These are phyloP conservation scores for Sycobia sp. DNA, from an alignment of 1,140 invertebrate species.

Conservation along the genomic window DNA sequence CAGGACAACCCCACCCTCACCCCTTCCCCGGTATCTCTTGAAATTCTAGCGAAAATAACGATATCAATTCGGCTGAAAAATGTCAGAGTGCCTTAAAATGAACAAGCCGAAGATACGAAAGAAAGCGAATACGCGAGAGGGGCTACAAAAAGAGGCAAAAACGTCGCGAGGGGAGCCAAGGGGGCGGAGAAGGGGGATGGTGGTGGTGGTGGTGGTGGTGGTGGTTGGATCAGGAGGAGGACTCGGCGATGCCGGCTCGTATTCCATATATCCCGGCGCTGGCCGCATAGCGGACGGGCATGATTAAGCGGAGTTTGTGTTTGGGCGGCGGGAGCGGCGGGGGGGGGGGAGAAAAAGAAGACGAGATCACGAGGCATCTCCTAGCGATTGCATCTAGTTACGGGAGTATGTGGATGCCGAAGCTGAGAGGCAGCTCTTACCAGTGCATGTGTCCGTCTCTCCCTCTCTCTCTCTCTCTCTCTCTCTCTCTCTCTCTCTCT, in stretches of 20 bases:
- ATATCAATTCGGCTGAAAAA: conserved; percentile 2
- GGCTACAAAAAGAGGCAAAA: neutral
- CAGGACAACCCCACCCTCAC: no score
- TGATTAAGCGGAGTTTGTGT: conserved; percentile 58
- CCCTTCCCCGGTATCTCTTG: no score
- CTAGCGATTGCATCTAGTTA: conserved; percentile 57
- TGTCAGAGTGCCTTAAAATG: conserved; percentile 3
- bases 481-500: no score
- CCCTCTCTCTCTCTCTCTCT: no score
- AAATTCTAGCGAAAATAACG: no score
- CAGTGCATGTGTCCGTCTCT: no score
- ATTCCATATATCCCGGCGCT: conserved; percentile 56
- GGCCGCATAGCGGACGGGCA: conserved; percentile 57
- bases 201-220: no score
- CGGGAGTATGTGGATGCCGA: conserved; percentile 36
- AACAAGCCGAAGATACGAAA: conserved; percentile 9
- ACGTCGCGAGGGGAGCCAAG: no score
- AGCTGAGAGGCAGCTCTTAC: conserved; percentile 33
- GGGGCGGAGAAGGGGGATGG: no score
- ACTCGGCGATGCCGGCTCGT: conserved; percentile 47
- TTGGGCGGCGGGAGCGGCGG: conserved; percentile 36
- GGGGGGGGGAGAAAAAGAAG: conserved; percentile 46
- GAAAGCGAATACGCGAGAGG: neutral
- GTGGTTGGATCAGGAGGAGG: neutral
- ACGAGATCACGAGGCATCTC: conserved; percentile 55